These are phyloP conservation scores for Noturus placidus DNA, from an alignment of 2,113 vertebrate genomes.

Conservation along the genomic window DNA sequence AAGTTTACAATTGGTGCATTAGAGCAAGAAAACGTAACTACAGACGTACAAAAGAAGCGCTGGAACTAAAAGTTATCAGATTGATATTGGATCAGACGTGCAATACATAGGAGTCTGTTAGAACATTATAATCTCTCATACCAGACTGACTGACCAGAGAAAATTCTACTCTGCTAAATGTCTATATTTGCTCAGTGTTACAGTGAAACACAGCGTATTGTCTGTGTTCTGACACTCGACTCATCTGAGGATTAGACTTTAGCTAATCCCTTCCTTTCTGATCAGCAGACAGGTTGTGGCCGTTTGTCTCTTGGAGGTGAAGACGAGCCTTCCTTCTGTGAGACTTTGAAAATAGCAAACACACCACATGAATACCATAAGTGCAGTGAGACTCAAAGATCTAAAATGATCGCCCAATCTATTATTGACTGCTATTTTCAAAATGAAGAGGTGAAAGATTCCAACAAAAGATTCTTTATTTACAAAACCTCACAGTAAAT, in stretches of 20 bases:
- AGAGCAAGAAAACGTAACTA: neutral
- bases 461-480: constrained; percentile 52
- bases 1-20: neutral
- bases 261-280: constrained; percentile 1
- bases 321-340: neutral
- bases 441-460: constrained; percentile 1
- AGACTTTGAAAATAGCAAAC: neutral
- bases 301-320: neutral
- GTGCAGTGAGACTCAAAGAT: neutral
- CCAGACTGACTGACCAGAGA: neutral
- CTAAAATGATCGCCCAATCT: neutral
- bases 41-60: neutral
- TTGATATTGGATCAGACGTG: neutral
- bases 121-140: neutral
- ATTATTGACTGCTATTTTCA: neutral
- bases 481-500: constrained; percentile 49
- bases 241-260: neutral
- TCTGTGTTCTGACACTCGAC: neutral
- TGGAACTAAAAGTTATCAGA: neutral
- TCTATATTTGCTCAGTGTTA: neutral
- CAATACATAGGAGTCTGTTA: neutral
- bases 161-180: neutral
- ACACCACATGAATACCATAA: neutral
- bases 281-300: neutral
- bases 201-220: neutral